phyloP scores from a whole-genome alignment of 2,888 invertebrate genomes.

The Drosophila vallismaia region DNA sequence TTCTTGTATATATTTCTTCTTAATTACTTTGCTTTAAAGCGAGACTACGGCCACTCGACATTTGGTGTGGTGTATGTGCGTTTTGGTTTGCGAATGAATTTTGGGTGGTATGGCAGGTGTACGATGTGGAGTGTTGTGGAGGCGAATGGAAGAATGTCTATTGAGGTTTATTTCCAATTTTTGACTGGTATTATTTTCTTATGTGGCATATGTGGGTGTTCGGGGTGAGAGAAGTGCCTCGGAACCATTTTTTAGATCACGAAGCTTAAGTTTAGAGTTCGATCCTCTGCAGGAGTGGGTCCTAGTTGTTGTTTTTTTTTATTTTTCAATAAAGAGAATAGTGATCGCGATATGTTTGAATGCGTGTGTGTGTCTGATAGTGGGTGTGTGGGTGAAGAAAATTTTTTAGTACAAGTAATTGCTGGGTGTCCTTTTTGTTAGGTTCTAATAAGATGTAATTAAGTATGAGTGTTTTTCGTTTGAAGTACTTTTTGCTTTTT shows the following conservation, averaged over 20 bases:
- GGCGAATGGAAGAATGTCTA: background rate
- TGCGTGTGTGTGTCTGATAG: constrained; percentile 20
- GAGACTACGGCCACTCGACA: constrained; percentile 64
- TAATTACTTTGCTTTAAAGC: constrained; percentile 70
- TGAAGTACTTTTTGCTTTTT: constrained; percentile 27
- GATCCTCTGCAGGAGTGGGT: constrained; percentile 14
- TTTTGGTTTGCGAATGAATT: constrained; percentile 25
- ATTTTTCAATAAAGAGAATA: constrained; percentile 44
- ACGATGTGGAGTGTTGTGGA: background rate
- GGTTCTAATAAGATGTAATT: constrained; percentile 46
- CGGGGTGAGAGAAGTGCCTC: constrained; percentile 5
- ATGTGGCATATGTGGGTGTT: background rate
- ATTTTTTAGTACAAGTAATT: constrained; percentile 49
- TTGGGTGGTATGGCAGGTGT: constrained; percentile 5
- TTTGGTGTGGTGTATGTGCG: constrained; percentile 46
- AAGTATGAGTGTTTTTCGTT: constrained; percentile 39
- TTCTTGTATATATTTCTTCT: constrained; percentile 59
- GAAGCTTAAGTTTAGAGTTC: constrained; percentile 16
- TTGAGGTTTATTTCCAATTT: background rate
- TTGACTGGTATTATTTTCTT: background rate
- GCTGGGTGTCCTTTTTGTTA: constrained; percentile 45
- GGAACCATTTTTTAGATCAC: constrained; percentile 12
- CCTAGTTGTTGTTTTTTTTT: constrained; percentile 33
- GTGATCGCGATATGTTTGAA: constrained; percentile 69
- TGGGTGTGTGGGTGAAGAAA: constrained; percentile 33